These are phyloP conservation scores for Vollenhovia emeryi DNA, from an alignment of 1,140 invertebrate genomes.

Conservation along the genomic window DNA sequence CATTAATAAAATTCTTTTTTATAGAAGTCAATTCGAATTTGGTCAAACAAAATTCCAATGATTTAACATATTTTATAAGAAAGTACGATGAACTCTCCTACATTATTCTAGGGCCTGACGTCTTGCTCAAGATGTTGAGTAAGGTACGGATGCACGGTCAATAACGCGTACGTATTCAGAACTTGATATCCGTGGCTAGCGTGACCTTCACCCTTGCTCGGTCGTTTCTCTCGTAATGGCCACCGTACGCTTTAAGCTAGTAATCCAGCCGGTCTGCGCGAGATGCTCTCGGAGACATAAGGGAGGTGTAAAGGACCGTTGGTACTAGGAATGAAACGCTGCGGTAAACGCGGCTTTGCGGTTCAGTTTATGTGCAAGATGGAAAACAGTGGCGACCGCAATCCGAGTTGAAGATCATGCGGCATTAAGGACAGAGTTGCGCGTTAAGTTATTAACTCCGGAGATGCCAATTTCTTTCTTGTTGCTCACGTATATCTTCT, in stretches of 20 bases:
- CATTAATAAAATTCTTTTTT: not conserved
- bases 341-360: constrained; percentile 8
- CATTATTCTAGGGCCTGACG: not conserved
- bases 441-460: constrained; percentile 7
- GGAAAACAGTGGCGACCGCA: constrained; percentile 49
- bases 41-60: not conserved
- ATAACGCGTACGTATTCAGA: constrained; percentile 15
- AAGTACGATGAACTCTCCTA: not conserved
- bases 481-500: not conserved
- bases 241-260: constrained; percentile 42
- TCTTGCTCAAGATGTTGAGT: not conserved
- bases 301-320: not conserved
- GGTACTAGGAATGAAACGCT: not conserved
- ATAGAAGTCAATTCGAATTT: not conserved
- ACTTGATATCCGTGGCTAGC: constrained; percentile 61
- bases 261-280: constrained; percentile 50
- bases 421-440: not conserved
- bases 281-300: constrained; percentile 35
- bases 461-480: not conserved
- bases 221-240: constrained; percentile 65
- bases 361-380: constrained; percentile 2
- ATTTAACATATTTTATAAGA: not conserved
- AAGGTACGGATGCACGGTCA: not conserved
- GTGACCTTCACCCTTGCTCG: constrained; percentile 72
- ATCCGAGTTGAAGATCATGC: constrained; percentile 36